Evolutionary conservation across 2,113 vertebrate species (phyloP).

Genomic region (Hippolais icterina): DNA sequence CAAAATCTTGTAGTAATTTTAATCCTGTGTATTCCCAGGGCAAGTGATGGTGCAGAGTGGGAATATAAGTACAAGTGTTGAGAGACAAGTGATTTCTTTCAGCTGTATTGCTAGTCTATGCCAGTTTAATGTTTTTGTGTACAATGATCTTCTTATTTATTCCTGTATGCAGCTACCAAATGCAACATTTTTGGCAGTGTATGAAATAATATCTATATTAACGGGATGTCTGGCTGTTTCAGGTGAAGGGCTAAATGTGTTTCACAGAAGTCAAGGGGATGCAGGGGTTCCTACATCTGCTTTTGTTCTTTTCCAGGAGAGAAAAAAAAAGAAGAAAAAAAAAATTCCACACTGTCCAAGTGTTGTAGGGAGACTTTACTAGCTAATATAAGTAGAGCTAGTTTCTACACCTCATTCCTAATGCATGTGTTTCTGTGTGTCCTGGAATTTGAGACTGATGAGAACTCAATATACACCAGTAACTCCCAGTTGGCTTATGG

Average conservation of each 20-base stretch:
- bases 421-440: not conserved
- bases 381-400: not conserved
- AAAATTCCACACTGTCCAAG: accelerated
- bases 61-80: not conserved
- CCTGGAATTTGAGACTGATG: not conserved
- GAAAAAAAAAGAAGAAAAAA: not conserved
- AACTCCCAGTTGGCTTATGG: not conserved
- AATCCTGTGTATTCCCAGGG: not conserved
- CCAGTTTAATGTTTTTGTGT: not conserved
- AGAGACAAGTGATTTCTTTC: not conserved
- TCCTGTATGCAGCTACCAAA: not conserved
- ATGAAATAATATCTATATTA: slow-evolving; percentile 23
- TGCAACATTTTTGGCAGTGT: not conserved
- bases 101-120: not conserved
- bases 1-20: not conserved
- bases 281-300: not conserved
- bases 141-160: slow-evolving; percentile 1
- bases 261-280: slow-evolving; percentile 10
- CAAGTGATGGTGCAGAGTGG: not conserved
- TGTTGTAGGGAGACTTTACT: not conserved
- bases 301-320: not conserved
- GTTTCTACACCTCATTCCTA: not conserved
- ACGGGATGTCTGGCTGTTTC: not conserved
- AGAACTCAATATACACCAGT: not conserved
- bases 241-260: not conserved